These are phyloP conservation scores for Leptonema lineaticorne DNA, from an alignment of 1,140 invertebrate species.

Conservation along the genomic window DNA sequence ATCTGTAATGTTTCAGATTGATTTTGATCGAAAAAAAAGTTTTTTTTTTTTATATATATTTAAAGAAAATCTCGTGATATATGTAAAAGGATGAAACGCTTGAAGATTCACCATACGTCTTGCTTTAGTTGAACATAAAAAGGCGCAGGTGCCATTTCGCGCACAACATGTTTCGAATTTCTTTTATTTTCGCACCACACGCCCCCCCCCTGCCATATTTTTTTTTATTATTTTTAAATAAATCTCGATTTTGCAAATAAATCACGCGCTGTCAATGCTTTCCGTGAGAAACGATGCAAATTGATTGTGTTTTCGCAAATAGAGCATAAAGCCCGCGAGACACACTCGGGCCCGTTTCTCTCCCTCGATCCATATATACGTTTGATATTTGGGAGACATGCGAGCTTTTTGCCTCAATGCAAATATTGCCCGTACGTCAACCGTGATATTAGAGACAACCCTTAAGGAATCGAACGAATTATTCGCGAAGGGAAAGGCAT, in stretches of 20 bases:
- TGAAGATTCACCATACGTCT: slow-evolving; percentile 30
- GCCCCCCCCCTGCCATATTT: no score
- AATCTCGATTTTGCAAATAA: slow-evolving; percentile 32
- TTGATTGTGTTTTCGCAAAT: slow-evolving; percentile 14
- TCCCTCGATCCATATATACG: no score
- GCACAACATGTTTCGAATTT: slow-evolving; percentile 13
- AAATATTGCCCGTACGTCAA: not conserved
- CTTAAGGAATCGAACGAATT: not conserved
- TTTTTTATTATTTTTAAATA: slow-evolving; percentile 21
- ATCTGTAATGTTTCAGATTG: no score
- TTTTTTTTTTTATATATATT: slow-evolving; percentile 15
- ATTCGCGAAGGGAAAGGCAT: not conserved
- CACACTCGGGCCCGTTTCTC: no score
- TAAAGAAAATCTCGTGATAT: no score
- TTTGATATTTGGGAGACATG: not conserved
- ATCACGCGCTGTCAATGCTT: slow-evolving; percentile 35
- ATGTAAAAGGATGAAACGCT: slow-evolving; percentile 4
- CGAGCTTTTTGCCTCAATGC: not conserved
- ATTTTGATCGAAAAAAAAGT: no score
- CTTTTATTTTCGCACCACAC: no score
- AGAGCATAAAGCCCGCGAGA: slow-evolving; percentile 8
- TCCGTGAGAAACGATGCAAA: not conserved
- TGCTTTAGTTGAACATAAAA: not conserved
- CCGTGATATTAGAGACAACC: slow-evolving; percentile 6
- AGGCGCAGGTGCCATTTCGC: slow-evolving; percentile 20